phyloP scores from a whole-genome alignment of 2,797 vertebrate species.

The Phoebastria nigripes region DNA sequence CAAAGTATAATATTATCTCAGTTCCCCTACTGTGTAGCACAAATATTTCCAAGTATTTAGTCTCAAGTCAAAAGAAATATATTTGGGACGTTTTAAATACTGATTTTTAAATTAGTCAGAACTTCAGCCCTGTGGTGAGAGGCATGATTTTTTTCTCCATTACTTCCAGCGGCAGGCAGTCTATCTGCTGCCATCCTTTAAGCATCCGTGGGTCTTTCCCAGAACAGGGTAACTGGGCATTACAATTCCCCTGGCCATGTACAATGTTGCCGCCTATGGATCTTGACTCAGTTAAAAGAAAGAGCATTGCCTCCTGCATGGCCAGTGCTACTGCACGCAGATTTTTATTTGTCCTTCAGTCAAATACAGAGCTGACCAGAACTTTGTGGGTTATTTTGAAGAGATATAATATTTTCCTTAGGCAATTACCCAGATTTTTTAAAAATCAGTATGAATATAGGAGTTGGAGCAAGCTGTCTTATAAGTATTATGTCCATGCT shows the following conservation, averaged over 20 bases:
- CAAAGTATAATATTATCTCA: not conserved
- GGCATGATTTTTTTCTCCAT: not conserved
- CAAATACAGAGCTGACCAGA: not conserved
- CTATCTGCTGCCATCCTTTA: not conserved
- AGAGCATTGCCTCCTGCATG: not conserved
- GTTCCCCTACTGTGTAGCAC: not conserved
- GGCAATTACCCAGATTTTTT: not conserved
- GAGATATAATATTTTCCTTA: not conserved
- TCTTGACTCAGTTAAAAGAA: not conserved
- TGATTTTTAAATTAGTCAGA: not conserved
- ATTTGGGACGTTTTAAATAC: not conserved
- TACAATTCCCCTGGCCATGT: not conserved
- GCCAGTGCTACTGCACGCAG: fast-evolving
- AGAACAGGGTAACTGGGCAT: not conserved
- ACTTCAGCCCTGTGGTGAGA: not conserved
- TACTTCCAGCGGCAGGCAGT: not conserved
- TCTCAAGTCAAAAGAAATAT: not conserved
- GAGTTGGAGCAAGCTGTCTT: not conserved
- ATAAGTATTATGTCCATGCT: not conserved
- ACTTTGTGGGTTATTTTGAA: not conserved
- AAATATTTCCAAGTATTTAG: constrained; percentile 1
- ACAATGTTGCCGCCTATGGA: fast-evolving
- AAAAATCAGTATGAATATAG: not conserved
- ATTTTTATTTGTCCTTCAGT: not conserved
- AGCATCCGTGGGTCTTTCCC: not conserved